These are phyloP conservation scores for Elephas maximus DNA, from an alignment of 2,113 vertebrate species.

Conservation along the genomic window DNA sequence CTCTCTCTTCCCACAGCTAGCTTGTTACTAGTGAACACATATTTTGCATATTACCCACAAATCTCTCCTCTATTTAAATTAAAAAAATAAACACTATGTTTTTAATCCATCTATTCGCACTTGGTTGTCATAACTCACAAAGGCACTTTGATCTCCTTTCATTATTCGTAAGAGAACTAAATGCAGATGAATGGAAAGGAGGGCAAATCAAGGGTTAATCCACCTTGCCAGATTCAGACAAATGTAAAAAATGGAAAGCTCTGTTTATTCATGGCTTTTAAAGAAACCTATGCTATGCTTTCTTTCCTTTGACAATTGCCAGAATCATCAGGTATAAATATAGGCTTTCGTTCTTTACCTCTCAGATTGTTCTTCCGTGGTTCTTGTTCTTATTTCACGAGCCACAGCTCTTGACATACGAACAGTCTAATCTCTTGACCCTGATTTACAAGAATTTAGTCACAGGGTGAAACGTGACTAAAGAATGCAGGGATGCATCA, in stretches of 20 bases:
- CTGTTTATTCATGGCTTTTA: conserved; percentile 68
- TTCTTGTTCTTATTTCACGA: conserved; percentile 49
- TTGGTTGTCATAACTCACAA: conserved; percentile 89
- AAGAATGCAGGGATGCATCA: not conserved
- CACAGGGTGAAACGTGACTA: not conserved
- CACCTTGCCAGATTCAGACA: conserved; percentile 58
- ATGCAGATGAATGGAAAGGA: conserved; percentile 72
- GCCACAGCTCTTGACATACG: not conserved
- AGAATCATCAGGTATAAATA: conserved; percentile 66
- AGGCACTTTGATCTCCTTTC: conserved; percentile 89
- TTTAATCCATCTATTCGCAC: conserved; percentile 90
- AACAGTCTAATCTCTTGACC: not conserved
- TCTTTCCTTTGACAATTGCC: conserved; percentile 36
- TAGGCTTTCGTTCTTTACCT: conserved; percentile 71
- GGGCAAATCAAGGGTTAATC: conserved; percentile 80
- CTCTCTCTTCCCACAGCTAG: conserved; percentile 76
- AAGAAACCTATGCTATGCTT: conserved; percentile 66
- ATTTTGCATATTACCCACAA: conserved; percentile 87
- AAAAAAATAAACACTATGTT: conserved; percentile 85
- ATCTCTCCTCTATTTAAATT: conserved; percentile 87
- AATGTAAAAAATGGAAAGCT: conserved; percentile 12
- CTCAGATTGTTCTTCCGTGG: conserved; percentile 51
- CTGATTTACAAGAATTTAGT: conserved; percentile 40
- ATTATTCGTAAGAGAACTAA: conserved; percentile 87
- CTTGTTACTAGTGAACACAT: conserved; percentile 82